phyloP scores from a whole-genome alignment of 1,140 invertebrate species.

The Planococcus citri region DNA sequence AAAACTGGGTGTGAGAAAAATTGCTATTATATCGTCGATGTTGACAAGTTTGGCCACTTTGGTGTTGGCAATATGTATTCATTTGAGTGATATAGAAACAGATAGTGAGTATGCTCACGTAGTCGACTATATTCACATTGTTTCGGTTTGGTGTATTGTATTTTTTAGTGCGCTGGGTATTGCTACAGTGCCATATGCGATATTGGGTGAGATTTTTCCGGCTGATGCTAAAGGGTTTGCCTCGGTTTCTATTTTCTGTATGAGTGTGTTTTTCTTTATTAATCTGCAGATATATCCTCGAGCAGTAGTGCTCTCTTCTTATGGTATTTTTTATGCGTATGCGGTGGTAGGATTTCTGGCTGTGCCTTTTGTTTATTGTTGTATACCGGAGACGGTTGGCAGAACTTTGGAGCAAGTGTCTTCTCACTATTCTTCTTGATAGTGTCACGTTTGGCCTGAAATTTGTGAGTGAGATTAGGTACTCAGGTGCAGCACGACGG shows the following conservation, averaged over 20 bases:
- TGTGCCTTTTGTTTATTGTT: slow-evolving; percentile 49
- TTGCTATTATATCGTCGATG: slow-evolving; percentile 39
- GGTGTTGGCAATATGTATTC: slow-evolving; percentile 27
- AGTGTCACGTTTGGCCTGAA: too few species aligned
- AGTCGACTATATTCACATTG: not conserved
- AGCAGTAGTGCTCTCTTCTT: slow-evolving; percentile 41
- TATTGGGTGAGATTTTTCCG: slow-evolving; percentile 39
- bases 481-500: too few species aligned
- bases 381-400: slow-evolving; percentile 67
- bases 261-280: slow-evolving; percentile 50
- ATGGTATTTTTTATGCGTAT: slow-evolving; percentile 55
- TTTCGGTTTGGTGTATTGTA: slow-evolving; percentile 35
- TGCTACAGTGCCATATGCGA: slow-evolving; percentile 48
- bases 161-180: slow-evolving; percentile 41
- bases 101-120: not conserved
- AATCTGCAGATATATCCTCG: slow-evolving; percentile 57
- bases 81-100: not conserved
- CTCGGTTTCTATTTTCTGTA: slow-evolving; percentile 30
- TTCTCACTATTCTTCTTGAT: too few species aligned
- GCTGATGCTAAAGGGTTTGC: slow-evolving; percentile 41
- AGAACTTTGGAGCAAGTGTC: slow-evolving; percentile 62
- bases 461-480: too few species aligned
- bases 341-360: slow-evolving; percentile 49
- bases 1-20: slow-evolving; percentile 38
- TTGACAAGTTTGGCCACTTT: slow-evolving; percentile 43